Conservation (phyloP, 2,888 invertebrate genomes). For the Cheilosia impressa region DNA sequence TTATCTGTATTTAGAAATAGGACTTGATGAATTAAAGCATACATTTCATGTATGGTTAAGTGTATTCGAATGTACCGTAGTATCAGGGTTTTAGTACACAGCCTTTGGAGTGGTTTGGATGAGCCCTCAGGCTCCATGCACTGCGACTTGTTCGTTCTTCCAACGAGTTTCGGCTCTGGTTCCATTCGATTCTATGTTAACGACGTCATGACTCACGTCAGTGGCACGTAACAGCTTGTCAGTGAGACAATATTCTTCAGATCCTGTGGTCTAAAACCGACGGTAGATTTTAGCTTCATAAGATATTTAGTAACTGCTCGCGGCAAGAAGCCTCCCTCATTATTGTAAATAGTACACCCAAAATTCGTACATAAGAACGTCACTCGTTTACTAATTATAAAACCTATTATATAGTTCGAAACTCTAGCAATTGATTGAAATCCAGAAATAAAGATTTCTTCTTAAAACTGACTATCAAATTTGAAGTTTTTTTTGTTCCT, state of each 20-base stretch:
- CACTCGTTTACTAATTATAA: neutral
- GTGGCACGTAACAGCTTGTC: too few relatives aligned
- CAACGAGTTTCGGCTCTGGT: too few relatives aligned
- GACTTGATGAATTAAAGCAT: slow-evolving; percentile 29
- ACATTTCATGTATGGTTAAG: neutral
- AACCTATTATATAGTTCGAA: neutral
- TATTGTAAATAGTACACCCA: neutral
- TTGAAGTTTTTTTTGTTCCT: neutral
- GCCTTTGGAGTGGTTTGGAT: neutral
- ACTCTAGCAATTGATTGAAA: neutral
- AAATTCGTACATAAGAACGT: neutral
- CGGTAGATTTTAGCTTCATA: neutral
- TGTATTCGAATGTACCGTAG: neutral
- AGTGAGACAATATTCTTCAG: neutral
- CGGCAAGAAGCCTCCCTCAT: neutral
- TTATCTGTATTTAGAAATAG: neutral
- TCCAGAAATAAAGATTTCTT: slow-evolving; percentile 32
- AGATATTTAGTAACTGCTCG: neutral
- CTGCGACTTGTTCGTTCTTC: too few relatives aligned
- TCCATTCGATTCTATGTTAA: too few relatives aligned
- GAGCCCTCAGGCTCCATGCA: too few relatives aligned
- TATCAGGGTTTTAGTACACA: neutral
- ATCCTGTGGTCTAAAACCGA: neutral
- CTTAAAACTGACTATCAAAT: neutral
- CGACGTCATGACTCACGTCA: too few relatives aligned